These are phyloP conservation scores for Noctuana brunneofusca DNA, from an alignment of 2,888 invertebrate species.

Conservation along the genomic window DNA sequence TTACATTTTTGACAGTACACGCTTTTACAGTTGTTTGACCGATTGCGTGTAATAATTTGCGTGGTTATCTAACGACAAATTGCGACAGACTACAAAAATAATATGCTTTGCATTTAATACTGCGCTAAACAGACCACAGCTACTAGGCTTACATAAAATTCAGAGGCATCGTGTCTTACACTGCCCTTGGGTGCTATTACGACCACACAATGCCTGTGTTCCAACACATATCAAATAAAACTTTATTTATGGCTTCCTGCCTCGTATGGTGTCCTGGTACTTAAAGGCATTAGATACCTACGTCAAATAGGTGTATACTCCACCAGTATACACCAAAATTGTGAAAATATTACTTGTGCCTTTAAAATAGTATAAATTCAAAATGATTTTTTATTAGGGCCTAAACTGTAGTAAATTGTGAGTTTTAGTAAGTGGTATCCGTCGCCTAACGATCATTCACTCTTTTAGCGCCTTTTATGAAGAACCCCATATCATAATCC, in stretches of 20 bases:
- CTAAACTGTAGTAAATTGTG: too few relatives aligned
- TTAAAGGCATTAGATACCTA: neutral
- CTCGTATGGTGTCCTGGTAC: conserved; percentile 14
- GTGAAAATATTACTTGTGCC: too few relatives aligned
- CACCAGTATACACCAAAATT: too few relatives aligned
- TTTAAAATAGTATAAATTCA: neutral
- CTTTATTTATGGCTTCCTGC: conserved; percentile 67
- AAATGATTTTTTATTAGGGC: too few relatives aligned
- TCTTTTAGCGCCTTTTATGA: too few relatives aligned
- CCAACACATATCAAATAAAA: conserved; percentile 66
- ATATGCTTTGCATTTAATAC: conserved; percentile 18
- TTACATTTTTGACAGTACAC: too few relatives aligned
- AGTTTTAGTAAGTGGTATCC: too few relatives aligned
- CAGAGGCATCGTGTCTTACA: conserved; percentile 37
- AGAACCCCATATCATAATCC: too few relatives aligned
- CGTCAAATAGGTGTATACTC: neutral
- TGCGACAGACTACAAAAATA: conserved; percentile 13
- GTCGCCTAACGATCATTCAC: too few relatives aligned
- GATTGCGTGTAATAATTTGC: too few relatives aligned
- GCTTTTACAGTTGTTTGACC: too few relatives aligned
- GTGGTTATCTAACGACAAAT: too few relatives aligned
- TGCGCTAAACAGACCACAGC: conserved; percentile 22
- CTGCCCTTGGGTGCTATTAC: conserved; percentile 63
- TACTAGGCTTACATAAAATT: conserved; percentile 28
- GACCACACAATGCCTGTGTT: conserved; percentile 57